These are phyloP conservation scores for Cerastis rubricosa DNA, from an alignment of 2,888 invertebrate genomes.

Conservation along the genomic window DNA sequence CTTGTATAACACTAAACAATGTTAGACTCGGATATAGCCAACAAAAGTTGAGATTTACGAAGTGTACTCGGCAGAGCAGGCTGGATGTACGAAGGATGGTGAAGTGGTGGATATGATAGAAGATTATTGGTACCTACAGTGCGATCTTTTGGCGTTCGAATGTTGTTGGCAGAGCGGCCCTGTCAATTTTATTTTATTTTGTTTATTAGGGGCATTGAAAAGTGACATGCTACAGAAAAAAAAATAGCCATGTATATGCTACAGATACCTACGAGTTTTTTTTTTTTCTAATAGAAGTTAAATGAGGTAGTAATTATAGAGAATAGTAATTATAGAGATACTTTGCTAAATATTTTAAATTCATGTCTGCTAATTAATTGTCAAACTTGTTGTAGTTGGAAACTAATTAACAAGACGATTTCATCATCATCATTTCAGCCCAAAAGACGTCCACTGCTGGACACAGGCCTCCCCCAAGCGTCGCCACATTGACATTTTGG, in stretches of 20 bases:
- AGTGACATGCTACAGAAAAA: too few relatives aligned
- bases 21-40: conserved; percentile 82
- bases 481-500: too few relatives aligned
- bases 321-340: too few relatives aligned
- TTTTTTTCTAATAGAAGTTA: conserved; percentile 2
- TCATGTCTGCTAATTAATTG: background rate
- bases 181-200: too few relatives aligned
- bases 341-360: background rate
- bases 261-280: background rate
- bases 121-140: background rate
- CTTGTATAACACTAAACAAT: conserved; percentile 82
- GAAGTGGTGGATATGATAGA: conserved; percentile 18
- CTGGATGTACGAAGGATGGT: conserved; percentile 55
- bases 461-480: too few relatives aligned
- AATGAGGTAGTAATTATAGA: conserved; percentile 17
- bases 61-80: conserved; percentile 72
- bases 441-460: too few relatives aligned
- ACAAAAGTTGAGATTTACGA: conserved; percentile 87
- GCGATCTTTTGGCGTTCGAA: background rate
- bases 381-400: background rate
- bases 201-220: too few relatives aligned
- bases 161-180: too few relatives aligned
- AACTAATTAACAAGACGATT: background rate
- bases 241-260: background rate
- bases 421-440: too few relatives aligned